Base-by-base conservation (phyloP, 2,113 vertebrate genomes). In the Cephalopterus ornatus region DNA sequence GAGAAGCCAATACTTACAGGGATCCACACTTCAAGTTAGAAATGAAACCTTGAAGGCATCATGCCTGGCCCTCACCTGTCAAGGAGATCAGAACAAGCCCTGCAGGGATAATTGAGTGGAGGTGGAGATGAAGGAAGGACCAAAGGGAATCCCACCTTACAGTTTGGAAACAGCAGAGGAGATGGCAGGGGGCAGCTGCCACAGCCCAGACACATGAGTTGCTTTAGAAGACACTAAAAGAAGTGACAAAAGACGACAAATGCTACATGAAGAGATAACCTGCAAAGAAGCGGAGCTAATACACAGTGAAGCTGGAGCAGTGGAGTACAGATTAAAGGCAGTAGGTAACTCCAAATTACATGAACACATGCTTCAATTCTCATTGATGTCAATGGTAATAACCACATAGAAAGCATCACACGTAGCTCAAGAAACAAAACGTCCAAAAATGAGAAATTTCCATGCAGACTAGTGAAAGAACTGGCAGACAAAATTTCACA, bases 351-450 rank as follows among this genome's bases (percentile, higher is more conserved):
- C 65, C 50, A 68, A 66, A 86, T 73, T 47, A 50, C 79, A 71
- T 0, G 1, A 80, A 74, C 7, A 33, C 1, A 2, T 1, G 3
- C 30, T 55, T 67, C 50, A 32, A 12, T 39, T 80, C 23, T 39
- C 71, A 56, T 1, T 70, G 50, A 66, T 59, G 50, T 11, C 72
- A 52, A 11, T 16, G 44, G 68, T 9, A 32, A 55, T 24, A 83
- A 83, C 14, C 28, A 55, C 44, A 50, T 2, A 58, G 55, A 52
- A 87, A 72, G 27, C 22, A 71, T 12, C 46, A 42, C 9, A 30
- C 4, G 0, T 19, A 70, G 33, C 42, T 80, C 72, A 66, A 74
- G 41, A 14, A 72, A 59, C 5, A 16, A 55, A 66, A 75, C 0
- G 3, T 33, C 28, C 9, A 20, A 35, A 91, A 82, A 24, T 23